These are phyloP conservation scores for Serilophus lunatus DNA, from an alignment of 2,113 vertebrate genomes.

Conservation along the genomic window DNA sequence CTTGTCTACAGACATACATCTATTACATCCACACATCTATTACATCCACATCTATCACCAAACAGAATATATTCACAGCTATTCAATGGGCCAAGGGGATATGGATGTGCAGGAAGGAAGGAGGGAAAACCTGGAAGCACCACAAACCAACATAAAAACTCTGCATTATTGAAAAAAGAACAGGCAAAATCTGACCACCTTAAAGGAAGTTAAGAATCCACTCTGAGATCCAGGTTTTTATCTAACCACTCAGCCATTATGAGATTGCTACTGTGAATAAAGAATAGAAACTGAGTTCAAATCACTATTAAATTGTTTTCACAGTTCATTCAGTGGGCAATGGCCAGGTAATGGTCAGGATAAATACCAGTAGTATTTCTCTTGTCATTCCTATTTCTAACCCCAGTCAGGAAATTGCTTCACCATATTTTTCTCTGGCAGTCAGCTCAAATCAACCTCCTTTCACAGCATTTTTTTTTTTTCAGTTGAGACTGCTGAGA, in stretches of 20 bases:
- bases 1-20: background rate
- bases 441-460: background rate
- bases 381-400: background rate
- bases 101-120: background rate
- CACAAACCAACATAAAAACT: background rate
- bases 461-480: background rate
- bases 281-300: background rate
- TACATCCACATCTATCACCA: background rate
- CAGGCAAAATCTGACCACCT: background rate
- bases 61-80: background rate
- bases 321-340: background rate
- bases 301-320: background rate
- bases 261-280: background rate
- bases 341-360: background rate
- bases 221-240: background rate
- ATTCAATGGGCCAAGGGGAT: background rate
- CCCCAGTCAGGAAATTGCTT: background rate
- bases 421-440: background rate
- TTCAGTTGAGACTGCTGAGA: background rate
- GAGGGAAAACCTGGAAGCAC: background rate
- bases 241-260: background rate
- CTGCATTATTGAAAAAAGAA: background rate
- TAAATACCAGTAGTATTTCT: background rate
- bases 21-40: background rate
- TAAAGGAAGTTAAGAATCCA: background rate